Evolutionary conservation across 2,113 vertebrate genomes (phyloP).

Genomic region (Peromyscus maniculatus): DNA sequence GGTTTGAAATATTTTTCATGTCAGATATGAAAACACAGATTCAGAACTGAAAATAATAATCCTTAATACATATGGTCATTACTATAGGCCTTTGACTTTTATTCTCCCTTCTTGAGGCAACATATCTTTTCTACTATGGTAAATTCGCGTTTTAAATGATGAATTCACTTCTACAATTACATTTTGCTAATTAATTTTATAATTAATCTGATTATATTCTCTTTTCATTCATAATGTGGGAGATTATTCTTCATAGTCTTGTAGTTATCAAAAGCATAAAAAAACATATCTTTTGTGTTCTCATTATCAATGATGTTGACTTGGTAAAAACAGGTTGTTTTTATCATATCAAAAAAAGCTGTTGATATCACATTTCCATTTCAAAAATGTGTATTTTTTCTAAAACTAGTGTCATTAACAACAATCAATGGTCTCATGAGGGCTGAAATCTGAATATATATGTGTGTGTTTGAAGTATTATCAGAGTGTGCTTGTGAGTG

Average conservation of each 20-base stretch:
- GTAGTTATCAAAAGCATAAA: background rate
- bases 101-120: background rate
- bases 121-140: background rate
- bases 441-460: background rate
- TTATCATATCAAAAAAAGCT: too few relatives aligned
- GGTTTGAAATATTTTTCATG: background rate
- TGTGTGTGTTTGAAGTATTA: too few relatives aligned
- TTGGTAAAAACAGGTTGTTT: background rate
- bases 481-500: background rate
- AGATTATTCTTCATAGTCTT: background rate
- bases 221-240: background rate
- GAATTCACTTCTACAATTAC: background rate
- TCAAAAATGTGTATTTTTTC: background rate
- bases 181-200: background rate
- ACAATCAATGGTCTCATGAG: fast-evolving
- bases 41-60: background rate
- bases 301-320: background rate
- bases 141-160: background rate
- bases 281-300: background rate
- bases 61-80: background rate
- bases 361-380: background rate
- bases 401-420: background rate
- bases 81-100: background rate
- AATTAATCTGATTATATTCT: background rate
- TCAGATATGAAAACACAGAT: background rate